These are phyloP conservation scores for Periphyllus acericola DNA, from an alignment of 2,888 invertebrate species.

Conservation along the genomic window DNA sequence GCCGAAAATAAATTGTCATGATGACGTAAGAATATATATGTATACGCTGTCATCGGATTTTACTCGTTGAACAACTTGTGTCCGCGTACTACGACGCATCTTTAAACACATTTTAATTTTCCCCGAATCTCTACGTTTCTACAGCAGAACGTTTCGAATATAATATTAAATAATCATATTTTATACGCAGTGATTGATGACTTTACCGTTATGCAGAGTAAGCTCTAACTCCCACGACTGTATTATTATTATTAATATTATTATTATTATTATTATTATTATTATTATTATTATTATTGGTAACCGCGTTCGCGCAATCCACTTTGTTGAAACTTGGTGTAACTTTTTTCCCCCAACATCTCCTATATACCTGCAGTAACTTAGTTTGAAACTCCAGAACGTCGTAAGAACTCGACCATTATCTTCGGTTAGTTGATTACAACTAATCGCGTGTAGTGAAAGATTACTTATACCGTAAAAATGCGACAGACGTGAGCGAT, in stretches of 20 bases:
- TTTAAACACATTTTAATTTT: too few species aligned
- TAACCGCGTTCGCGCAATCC: background rate
- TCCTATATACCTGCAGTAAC: background rate
- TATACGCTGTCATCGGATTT: too few species aligned
- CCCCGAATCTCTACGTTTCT: too few species aligned
- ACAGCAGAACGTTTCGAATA: too few species aligned
- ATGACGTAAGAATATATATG: too few species aligned
- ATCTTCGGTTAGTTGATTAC: slow-evolving; percentile 25
- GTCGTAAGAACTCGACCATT: slow-evolving; percentile 25
- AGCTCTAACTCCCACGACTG: background rate
- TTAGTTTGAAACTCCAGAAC: slow-evolving; percentile 33
- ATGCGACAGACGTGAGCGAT: background rate
- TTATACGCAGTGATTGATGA: background rate
- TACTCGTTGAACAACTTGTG: too few species aligned
- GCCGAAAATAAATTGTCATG: too few species aligned
- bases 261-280: too few species aligned
- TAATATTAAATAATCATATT: too few species aligned
- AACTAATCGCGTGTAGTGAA: background rate
- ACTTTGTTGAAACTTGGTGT: slow-evolving; percentile 19
- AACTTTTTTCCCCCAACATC: background rate
- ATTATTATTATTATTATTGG: background rate
- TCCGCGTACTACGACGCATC: too few species aligned
- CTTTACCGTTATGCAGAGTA: background rate
- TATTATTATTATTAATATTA: background rate
- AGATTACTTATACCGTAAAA: background rate